A percentile compares a stretch with the other conserved stretches of the same genome.
phyloP scores from a whole-genome alignment of 2,113 vertebrate species.

The Oxyruncus cristatus region DNA sequence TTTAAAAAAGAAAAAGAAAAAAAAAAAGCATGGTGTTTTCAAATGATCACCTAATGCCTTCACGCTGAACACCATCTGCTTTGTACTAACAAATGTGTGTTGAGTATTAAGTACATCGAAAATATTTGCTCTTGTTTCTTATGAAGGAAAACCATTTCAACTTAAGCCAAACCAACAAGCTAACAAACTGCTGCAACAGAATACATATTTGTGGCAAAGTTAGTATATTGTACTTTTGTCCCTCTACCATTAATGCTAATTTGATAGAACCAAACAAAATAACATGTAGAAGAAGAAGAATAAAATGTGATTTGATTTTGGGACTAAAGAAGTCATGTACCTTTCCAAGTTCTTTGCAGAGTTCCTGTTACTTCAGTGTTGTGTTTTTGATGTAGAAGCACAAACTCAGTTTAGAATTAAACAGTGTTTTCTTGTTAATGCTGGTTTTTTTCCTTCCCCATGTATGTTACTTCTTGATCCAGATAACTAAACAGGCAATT shows the following conservation, averaged over 20 bases:
- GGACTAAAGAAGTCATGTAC: neutral
- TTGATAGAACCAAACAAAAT: neutral
- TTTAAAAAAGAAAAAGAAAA: neutral
- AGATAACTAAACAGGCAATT: constrained; percentile 10
- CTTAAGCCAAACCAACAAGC: neutral
- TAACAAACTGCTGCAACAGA: neutral
- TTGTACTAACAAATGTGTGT: constrained; percentile 12
- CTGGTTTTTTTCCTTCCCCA: neutral
- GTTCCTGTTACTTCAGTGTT: constrained; percentile 36
- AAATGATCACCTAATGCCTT: constrained; percentile 7
- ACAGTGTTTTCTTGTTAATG: constrained; percentile 36
- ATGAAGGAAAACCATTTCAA: neutral
- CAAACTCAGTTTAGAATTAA: constrained; percentile 46
- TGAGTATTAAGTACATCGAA: neutral
- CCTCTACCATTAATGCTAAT: neutral
- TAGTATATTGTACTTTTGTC: neutral
- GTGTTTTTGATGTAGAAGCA: constrained; percentile 53
- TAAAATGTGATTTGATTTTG: neutral
- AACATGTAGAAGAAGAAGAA: neutral
- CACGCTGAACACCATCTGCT: constrained; percentile 36
- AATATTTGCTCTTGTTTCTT: neutral
- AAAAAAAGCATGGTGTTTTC: constrained; percentile 2
- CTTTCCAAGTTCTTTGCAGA: neutral
- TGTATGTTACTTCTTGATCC: constrained; percentile 35
- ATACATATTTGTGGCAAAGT: neutral